Percentiles rank a stretch among this genome's conserved stretches.
phyloP scores from a whole-genome alignment of 2,888 invertebrate species.

The Cheilosia variabilis region DNA sequence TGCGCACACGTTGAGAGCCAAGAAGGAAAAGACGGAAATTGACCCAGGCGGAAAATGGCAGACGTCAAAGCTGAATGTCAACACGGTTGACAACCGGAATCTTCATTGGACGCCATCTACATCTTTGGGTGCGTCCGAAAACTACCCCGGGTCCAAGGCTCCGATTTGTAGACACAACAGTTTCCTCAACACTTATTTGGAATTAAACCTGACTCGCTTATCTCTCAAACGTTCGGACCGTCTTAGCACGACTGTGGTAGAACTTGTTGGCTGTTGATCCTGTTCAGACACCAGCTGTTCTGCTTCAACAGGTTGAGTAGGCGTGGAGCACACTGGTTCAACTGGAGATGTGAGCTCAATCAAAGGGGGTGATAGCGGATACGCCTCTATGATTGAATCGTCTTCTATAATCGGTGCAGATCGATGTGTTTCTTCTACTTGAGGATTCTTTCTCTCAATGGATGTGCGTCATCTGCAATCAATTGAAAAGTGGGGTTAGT shows the following conservation, averaged over 20 bases:
- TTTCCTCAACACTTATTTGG: constrained; percentile 16
- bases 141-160: too few relatives aligned
- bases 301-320: not conserved
- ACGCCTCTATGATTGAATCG: not conserved
- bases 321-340: not conserved
- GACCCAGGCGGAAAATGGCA: too few relatives aligned
- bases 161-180: not conserved
- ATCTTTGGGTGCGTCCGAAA: too few relatives aligned
- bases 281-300: not conserved
- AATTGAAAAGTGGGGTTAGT: not conserved
- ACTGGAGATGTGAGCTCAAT: constrained; percentile 2
- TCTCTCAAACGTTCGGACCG: too few relatives aligned
- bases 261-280: not conserved
- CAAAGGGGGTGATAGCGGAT: not conserved
- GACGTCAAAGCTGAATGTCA: not conserved
- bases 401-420: not conserved
- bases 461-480: not conserved
- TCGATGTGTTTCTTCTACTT: not conserved
- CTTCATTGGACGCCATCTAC: too few relatives aligned
- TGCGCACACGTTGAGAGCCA: too few relatives aligned
- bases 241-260: not conserved
- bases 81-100: not conserved
- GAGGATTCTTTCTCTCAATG: not conserved
- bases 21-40: too few relatives aligned
- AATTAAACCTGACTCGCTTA: too few relatives aligned